These are phyloP conservation scores for Rallus crepitans DNA, from an alignment of 2,797 vertebrate genomes.

Conservation along the genomic window DNA sequence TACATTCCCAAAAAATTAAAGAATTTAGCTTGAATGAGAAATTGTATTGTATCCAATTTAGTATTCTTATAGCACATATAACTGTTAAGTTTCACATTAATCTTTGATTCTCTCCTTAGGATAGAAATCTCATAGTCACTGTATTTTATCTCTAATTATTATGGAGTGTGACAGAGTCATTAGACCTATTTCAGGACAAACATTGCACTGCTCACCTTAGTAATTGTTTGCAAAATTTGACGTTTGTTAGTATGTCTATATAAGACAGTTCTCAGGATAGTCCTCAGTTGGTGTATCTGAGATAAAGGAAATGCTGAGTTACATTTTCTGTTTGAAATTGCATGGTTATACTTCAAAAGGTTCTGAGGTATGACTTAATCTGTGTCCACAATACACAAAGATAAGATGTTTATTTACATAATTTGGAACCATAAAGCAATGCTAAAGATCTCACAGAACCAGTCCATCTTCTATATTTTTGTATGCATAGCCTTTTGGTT, in stretches of 20 bases:
- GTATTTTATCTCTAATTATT: not conserved
- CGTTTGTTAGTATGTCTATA: not conserved
- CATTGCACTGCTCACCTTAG: slow-evolving; percentile 6
- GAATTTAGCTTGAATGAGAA: slow-evolving; percentile 64
- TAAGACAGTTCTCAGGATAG: not conserved
- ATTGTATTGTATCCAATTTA: slow-evolving; percentile 53
- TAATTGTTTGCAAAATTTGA: not conserved
- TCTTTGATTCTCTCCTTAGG: slow-evolving; percentile 44
- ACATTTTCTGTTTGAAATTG: not conserved
- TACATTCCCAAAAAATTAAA: slow-evolving; percentile 33
- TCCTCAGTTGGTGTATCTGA: not conserved
- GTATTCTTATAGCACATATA: slow-evolving; percentile 30
- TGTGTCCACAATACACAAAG: not conserved
- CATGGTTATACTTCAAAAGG: not conserved
- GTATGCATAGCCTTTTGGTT: not conserved
- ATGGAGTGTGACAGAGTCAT: not conserved
- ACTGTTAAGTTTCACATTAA: slow-evolving; percentile 60
- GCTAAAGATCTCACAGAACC: not conserved
- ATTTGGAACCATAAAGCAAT: not conserved
- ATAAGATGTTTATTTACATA: not conserved
- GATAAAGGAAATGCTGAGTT: not conserved
- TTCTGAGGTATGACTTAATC: not conserved
- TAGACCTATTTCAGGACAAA: not conserved
- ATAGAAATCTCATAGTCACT: slow-evolving; percentile 22
- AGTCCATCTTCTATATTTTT: not conserved